Percentiles rank a stretch among this genome's conserved stretches.
Conservation (phyloP, 2,113 vertebrate species). For the Ictalurus punctatus region DNA sequence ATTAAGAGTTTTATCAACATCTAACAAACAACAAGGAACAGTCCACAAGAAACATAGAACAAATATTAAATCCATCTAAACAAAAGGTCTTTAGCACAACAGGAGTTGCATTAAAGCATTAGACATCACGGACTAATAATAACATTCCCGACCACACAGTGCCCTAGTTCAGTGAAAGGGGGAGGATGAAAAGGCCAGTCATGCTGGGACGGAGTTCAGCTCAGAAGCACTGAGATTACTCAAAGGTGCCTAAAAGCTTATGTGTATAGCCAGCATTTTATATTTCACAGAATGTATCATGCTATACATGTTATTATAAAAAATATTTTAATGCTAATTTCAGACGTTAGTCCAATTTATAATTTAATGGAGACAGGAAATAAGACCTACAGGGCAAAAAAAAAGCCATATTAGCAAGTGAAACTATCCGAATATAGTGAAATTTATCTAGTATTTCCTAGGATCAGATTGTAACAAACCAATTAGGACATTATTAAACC, state of each 20-base stretch:
- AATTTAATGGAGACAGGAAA: background rate
- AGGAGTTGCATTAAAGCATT: background rate
- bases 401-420: background rate
- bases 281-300: background rate
- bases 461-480: background rate
- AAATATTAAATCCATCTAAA: background rate
- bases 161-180: background rate
- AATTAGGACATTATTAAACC: background rate
- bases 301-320: background rate
- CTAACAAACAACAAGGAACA: background rate
- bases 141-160: slow-evolving; percentile 16
- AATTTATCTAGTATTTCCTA: background rate
- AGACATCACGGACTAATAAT: slow-evolving; percentile 6
- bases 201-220: background rate
- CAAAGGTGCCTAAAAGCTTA: background rate
- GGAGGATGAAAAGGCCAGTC: slow-evolving; percentile 8
- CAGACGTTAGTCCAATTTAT: background rate
- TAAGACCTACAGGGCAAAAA: background rate
- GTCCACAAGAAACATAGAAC: background rate
- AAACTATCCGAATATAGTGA: background rate
- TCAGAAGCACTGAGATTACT: background rate
- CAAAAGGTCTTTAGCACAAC: background rate
- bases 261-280: background rate
- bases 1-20: background rate
- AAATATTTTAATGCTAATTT: background rate